These are phyloP conservation scores for Leptatherina wallacei DNA, from an alignment of 2,797 vertebrate genomes.

Conservation along the genomic window DNA sequence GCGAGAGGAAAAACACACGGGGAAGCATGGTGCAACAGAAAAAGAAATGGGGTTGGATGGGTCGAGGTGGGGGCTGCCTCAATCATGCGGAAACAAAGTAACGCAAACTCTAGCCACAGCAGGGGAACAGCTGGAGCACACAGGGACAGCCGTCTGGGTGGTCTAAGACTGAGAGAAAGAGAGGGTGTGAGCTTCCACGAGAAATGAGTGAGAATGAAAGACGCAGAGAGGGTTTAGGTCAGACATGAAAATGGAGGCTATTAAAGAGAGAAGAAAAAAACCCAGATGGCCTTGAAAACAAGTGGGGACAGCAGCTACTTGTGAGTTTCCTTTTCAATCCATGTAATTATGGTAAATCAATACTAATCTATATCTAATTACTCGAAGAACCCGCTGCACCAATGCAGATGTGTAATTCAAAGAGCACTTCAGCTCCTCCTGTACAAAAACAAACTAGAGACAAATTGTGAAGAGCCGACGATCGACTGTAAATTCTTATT, in stretches of 20 bases:
- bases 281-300: slow-evolving; percentile 9
- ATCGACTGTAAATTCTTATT: slow-evolving; percentile 10
- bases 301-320: slow-evolving; percentile 42
- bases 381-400: slow-evolving; percentile 52
- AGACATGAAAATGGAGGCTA: slow-evolving; percentile 48
- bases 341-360: slow-evolving; percentile 64
- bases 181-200: slow-evolving; percentile 47
- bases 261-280: slow-evolving; percentile 37
- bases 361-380: slow-evolving; percentile 75
- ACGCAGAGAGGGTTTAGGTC: slow-evolving; percentile 35
- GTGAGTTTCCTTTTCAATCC: slow-evolving; percentile 51
- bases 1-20: slow-evolving; percentile 53
- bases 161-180: slow-evolving; percentile 58
- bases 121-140: slow-evolving; percentile 85
- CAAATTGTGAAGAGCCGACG: slow-evolving; percentile 13
- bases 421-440: slow-evolving; percentile 22
- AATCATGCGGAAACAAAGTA: slow-evolving; percentile 85
- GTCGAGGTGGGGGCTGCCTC: slow-evolving; percentile 60
- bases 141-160: slow-evolving; percentile 77
- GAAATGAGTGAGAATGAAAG: slow-evolving; percentile 59
- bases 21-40: slow-evolving; percentile 40
- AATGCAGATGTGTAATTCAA: slow-evolving; percentile 43
- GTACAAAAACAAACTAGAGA: slow-evolving; percentile 25
- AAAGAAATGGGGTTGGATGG: slow-evolving; percentile 52
- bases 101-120: slow-evolving; percentile 81